Evolutionary conservation across 1,140 invertebrate species (phyloP).

Genomic region (Anoplolepis gracilipes): DNA sequence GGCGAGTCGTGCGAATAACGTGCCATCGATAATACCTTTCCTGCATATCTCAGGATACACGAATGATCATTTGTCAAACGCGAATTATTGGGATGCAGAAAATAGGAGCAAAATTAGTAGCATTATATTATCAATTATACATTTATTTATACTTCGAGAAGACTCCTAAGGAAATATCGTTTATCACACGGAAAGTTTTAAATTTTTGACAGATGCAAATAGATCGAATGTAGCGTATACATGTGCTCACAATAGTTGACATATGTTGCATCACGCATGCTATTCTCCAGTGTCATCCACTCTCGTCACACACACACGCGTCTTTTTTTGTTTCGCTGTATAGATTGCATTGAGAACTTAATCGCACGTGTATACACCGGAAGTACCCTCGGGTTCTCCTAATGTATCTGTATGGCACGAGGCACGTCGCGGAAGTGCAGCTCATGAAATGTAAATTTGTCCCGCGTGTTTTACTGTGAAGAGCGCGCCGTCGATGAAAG

Average conservation of each 20-base stretch:
- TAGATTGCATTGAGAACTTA: slow-evolving; percentile 66
- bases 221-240: not conserved
- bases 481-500: not conserved
- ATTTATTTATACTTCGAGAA: not conserved
- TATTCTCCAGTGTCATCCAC: not conserved
- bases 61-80: slow-evolving; percentile 25
- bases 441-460: slow-evolving; percentile 64
- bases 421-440: slow-evolving; percentile 63
- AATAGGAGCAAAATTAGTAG: not conserved
- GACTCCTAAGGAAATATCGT: not conserved
- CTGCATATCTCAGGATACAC: not conserved
- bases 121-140: slow-evolving; percentile 8
- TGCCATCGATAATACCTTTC: slow-evolving; percentile 31
- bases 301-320: slow-evolving; percentile 24
- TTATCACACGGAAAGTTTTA: not conserved
- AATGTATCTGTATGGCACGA: slow-evolving; percentile 18
- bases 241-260: not conserved
- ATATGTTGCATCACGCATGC: slow-evolving; percentile 36
- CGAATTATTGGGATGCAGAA: slow-evolving; percentile 21
- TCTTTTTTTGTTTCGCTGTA: slow-evolving; percentile 59
- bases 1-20: slow-evolving; percentile 18
- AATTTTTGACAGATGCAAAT: not conserved
- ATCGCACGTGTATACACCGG: slow-evolving; percentile 63
- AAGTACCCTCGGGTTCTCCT: slow-evolving; percentile 56
- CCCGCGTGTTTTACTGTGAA: slow-evolving; percentile 8